These are phyloP conservation scores for Strix occidentalis DNA, from an alignment of 2,797 vertebrate genomes.

Conservation along the genomic window DNA sequence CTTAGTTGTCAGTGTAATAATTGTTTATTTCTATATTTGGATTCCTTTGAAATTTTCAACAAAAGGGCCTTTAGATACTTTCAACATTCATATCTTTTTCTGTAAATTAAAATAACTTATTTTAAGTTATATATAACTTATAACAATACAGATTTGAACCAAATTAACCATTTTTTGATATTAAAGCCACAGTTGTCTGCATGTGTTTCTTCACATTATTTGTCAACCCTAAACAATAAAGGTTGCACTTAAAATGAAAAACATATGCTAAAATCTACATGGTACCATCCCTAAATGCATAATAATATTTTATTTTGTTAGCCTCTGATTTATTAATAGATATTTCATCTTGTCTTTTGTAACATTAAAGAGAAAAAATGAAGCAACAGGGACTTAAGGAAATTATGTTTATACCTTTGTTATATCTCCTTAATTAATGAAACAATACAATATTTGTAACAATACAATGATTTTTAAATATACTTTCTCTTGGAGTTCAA, in stretches of 20 bases:
- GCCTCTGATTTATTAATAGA: background rate
- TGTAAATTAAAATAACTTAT: background rate
- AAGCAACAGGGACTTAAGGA: background rate
- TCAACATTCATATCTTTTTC: background rate
- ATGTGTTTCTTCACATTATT: background rate
- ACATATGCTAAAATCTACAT: background rate
- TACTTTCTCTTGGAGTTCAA: fast-evolving
- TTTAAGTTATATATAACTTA: too few relatives aligned
- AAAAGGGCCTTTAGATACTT: background rate
- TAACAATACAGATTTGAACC: background rate
- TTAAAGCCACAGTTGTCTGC: background rate
- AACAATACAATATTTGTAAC: background rate
- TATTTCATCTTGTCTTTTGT: background rate
- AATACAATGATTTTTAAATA: background rate
- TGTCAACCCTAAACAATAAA: background rate
- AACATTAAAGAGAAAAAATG: background rate
- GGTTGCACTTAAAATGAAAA: background rate
- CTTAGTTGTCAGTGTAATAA: background rate
- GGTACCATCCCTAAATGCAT: background rate
- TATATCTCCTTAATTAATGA: background rate
- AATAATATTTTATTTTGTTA: background rate
- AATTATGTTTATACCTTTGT: background rate
- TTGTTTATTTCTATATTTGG: background rate
- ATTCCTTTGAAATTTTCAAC: background rate
- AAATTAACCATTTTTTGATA: background rate